These are phyloP conservation scores for Pocillopora verrucosa DNA, from an alignment of 64 coral and sea anemone genomes.

Conservation along the genomic window DNA sequence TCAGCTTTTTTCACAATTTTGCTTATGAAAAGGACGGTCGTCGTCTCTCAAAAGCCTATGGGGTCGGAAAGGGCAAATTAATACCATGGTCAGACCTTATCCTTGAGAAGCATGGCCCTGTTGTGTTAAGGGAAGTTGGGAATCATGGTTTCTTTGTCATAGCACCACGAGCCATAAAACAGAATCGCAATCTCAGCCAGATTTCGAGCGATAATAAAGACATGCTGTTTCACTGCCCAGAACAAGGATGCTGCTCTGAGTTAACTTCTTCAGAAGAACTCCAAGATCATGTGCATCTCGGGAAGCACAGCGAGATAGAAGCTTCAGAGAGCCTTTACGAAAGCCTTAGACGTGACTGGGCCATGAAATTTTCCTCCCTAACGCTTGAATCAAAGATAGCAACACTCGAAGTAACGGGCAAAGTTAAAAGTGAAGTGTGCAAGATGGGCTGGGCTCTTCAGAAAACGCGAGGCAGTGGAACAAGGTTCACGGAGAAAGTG, in stretches of 20 bases:
- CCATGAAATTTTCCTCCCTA: background rate
- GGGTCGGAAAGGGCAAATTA: constrained; percentile 28
- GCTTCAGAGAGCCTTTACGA: constrained; percentile 24
- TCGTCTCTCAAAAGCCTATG: constrained; percentile 51
- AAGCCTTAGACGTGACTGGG: background rate
- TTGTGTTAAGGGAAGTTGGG: background rate
- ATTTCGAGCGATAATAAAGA: background rate
- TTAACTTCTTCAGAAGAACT: constrained; percentile 8
- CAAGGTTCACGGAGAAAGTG: constrained; percentile 12
- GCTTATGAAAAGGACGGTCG: constrained; percentile 31
- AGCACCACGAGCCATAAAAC: constrained; percentile 19
- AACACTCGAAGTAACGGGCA: background rate
- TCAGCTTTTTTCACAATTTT: constrained; percentile 59
- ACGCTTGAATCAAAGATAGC: background rate
- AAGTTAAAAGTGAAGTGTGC: background rate
- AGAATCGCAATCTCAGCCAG: background rate
- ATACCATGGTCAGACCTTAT: background rate
- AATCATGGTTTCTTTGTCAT: constrained; percentile 12
- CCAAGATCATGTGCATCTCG: constrained; percentile 16
- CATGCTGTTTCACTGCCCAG: background rate
- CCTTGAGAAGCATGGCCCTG: background rate
- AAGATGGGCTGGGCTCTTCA: constrained; percentile 35
- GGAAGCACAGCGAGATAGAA: background rate
- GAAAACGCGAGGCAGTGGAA: constrained; percentile 4
- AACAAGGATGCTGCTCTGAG: constrained; percentile 12